Evolutionary conservation across 2,888 invertebrate genomes (phyloP), one percentile per base, ranked within the genome.

Genomic region (Lasioglossum villosulum): DNA sequence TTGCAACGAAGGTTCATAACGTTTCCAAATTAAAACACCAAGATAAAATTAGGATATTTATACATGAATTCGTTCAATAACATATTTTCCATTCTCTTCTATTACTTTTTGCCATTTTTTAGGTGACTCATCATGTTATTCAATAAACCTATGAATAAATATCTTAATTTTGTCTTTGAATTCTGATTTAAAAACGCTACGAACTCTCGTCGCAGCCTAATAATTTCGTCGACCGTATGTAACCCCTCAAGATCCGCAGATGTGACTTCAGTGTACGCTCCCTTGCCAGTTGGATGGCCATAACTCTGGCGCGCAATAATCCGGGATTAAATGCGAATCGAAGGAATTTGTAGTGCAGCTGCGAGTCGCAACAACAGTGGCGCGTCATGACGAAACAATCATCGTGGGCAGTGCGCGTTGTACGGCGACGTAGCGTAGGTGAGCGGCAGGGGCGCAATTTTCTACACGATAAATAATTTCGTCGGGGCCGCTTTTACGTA

Each of bases 381-480:
- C 30, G 68, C 5, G 30, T 2, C 77, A n/a, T 3, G 68, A 70
- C 27, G 48, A 77, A 52, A 77, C 37, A 77, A 70, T 77, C 52
- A n/a, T 30, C n/a, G 10, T n/a, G 73, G 71, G 30, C 63, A 63
- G 63, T 19, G 42, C 10, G 6, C n/a, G 37, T 12, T 2, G 19
- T 8, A 14, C 37, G 10, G 4, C 37, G 19, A n/a, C 19, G n/a
- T 8, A 27, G 19, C n/a, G n/a, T 14, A 27, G 39, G n/a, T 12
- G 68, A 23, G 14, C 30, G 68, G 37, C 39, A 27, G 30, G 42
- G 16, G 30, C n/a, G 73, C 37, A 74, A 77, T 77, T 84, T 71
- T 78, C 39, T 34, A 42, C 34, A 19, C 71, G 71, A 75, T 75
- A 78, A 82, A 82, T 82, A 78, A 82, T 84, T 82, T 37, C 37